A percentile compares a stretch with the other conserved stretches of the same genome.
Conservation (phyloP, 2,113 vertebrate species). For the Ptychochromis oligacanthus region DNA sequence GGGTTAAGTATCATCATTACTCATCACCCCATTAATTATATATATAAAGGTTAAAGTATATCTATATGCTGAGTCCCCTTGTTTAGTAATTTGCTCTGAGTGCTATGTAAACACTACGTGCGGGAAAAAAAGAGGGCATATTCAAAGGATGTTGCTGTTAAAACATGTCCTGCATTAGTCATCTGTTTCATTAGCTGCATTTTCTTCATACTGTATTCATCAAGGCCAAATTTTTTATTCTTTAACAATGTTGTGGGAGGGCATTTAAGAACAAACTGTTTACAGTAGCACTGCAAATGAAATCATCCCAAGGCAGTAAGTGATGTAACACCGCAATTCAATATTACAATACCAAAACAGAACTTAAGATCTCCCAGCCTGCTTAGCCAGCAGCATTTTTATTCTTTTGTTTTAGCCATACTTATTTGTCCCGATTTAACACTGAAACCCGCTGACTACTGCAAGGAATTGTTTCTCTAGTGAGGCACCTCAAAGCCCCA, state of each 20-base stretch:
- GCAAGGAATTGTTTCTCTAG: background rate
- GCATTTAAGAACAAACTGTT: conserved; percentile 50
- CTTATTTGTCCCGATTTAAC: conserved; percentile 32
- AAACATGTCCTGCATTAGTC: conserved; percentile 41
- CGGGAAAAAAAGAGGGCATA: background rate
- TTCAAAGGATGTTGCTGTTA: conserved; percentile 7
- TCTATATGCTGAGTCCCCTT: background rate
- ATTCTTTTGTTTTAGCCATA: background rate
- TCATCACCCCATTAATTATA: conserved; percentile 3
- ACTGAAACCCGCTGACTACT: background rate
- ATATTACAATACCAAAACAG: conserved; percentile 15
- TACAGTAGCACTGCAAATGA: conserved; percentile 35
- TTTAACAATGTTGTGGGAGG: conserved; percentile 42
- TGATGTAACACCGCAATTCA: conserved; percentile 28
- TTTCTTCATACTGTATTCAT: conserved; percentile 39
- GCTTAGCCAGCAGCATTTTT: background rate
- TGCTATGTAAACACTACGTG: conserved; percentile 16
- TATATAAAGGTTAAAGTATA: conserved; percentile 1
- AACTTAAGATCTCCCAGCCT: conserved; percentile 8
- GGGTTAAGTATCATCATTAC: background rate
- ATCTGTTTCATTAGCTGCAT: conserved; percentile 37
- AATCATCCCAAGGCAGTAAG: conserved; percentile 26
- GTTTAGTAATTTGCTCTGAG: background rate
- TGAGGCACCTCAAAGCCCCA: conserved; percentile 14
- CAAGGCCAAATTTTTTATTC: conserved; percentile 19